These are phyloP conservation scores for Chrysodeixis includens DNA, from an alignment of 2,888 invertebrate genomes.

Conservation along the genomic window DNA sequence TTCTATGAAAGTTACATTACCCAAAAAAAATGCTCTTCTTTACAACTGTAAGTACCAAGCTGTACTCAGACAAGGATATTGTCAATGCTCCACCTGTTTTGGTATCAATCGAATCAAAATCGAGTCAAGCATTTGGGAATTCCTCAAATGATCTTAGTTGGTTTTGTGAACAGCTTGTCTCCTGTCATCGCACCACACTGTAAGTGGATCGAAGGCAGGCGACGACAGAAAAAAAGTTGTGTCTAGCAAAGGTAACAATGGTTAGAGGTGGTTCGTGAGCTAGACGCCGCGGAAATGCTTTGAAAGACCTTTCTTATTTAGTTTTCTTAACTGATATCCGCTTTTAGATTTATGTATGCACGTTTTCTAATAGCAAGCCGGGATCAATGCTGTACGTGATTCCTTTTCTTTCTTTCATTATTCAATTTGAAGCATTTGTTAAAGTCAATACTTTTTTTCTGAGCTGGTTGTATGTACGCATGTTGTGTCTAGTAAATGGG, in stretches of 20 bases:
- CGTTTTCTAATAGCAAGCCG: constrained; percentile 39
- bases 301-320: constrained; percentile 56
- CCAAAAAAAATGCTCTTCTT: too few relatives aligned
- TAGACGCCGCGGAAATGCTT: constrained; percentile 61
- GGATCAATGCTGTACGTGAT: constrained; percentile 34
- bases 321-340: constrained; percentile 65
- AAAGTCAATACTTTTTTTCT: not conserved
- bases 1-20: too few relatives aligned
- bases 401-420: constrained; percentile 22
- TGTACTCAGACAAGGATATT: too few relatives aligned
- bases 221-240: constrained; percentile 69
- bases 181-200: constrained; percentile 51
- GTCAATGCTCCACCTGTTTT: too few relatives aligned
- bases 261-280: constrained; percentile 68
- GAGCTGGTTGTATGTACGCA: not conserved
- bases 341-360: constrained; percentile 49
- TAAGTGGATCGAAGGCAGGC: constrained; percentile 62
- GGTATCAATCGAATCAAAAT: too few relatives aligned
- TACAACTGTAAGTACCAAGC: too few relatives aligned
- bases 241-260: constrained; percentile 78
- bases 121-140: too few relatives aligned
- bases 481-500: not conserved
- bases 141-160: too few relatives aligned
- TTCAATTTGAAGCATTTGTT: not conserved
- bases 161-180: not conserved